Evolutionary conservation across 1,140 invertebrate genomes (phyloP).

Genomic region (Hypsibius dujardini): DNA sequence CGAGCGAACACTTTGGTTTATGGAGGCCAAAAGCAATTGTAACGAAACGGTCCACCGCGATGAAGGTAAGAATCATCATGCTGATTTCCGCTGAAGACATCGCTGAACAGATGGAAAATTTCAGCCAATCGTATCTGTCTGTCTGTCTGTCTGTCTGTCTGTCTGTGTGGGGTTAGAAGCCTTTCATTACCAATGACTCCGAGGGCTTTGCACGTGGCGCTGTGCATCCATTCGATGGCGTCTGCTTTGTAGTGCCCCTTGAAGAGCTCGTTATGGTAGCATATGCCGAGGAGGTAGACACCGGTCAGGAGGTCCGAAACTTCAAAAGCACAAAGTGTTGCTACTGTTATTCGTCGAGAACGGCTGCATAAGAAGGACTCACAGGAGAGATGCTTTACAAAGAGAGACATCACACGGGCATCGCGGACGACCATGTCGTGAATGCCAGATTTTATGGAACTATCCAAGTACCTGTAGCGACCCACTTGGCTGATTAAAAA

Average conservation of each 20-base stretch:
- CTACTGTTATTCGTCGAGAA: neutral
- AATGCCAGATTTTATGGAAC: neutral
- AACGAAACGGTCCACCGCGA: neutral
- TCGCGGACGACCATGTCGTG: slow-evolving; percentile 13
- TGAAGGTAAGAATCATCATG: slow-evolving; percentile 10
- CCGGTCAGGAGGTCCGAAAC: slow-evolving; percentile 12
- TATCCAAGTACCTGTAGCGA: neutral
- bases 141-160: neutral
- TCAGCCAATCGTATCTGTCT: neutral
- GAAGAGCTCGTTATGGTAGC: slow-evolving; percentile 2
- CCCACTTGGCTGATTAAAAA: neutral
- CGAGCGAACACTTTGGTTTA: neutral
- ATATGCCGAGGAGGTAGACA: neutral
- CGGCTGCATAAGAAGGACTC: neutral
- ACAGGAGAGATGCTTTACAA: slow-evolving; percentile 8
- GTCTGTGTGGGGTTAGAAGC: neutral
- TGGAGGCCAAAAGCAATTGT: neutral
- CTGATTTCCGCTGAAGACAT: slow-evolving; percentile 17
- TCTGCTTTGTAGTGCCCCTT: neutral
- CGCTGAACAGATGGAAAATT: neutral
- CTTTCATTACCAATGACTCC: neutral
- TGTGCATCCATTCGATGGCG: slow-evolving; percentile 3
- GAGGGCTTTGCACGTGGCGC: neutral
- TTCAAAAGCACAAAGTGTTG: neutral
- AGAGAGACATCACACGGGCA: slow-evolving; percentile 7